A percentile compares a stretch with the other conserved stretches of the same genome.
Conservation (phyloP, 92 coral and sea anemone genomes). For the Phymanthus crucifer region DNA sequence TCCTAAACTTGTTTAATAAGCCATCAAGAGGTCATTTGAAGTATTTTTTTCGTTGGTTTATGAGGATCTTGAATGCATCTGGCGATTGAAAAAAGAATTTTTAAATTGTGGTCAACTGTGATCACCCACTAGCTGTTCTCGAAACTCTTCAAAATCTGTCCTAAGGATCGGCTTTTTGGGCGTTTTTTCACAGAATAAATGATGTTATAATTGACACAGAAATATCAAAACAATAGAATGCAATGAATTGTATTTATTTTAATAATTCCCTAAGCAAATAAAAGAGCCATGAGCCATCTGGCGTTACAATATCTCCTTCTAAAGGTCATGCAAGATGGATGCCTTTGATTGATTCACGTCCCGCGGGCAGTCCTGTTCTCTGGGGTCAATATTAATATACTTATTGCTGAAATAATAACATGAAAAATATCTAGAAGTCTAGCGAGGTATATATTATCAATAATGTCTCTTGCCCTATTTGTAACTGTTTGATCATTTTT, state of each 20-base stretch:
- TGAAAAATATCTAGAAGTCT: background rate
- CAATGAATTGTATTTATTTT: background rate
- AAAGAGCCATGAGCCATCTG: background rate
- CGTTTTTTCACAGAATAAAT: background rate
- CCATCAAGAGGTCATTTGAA: background rate
- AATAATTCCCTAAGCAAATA: background rate
- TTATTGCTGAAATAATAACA: background rate
- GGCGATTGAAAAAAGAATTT: background rate
- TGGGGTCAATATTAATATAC: background rate
- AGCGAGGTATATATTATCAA: background rate
- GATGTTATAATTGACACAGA: no score
- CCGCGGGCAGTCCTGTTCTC: background rate
- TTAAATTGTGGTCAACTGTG: no score
- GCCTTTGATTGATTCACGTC: background rate
- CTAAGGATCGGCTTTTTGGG: no score
- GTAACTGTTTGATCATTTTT: background rate
- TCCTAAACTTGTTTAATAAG: background rate
- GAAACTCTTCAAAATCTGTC: no score
- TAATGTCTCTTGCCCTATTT: background rate
- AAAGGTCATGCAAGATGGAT: constrained; percentile 2
- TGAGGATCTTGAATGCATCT: background rate
- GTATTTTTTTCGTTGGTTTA: background rate
- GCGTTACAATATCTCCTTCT: background rate
- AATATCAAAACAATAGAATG: background rate
- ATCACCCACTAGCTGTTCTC: no score